Percentiles rank a stretch among this genome's conserved stretches.
Evolutionary conservation across 1,140 invertebrate genomes (phyloP).

Genomic region (Caenorhabditis latens): DNA sequence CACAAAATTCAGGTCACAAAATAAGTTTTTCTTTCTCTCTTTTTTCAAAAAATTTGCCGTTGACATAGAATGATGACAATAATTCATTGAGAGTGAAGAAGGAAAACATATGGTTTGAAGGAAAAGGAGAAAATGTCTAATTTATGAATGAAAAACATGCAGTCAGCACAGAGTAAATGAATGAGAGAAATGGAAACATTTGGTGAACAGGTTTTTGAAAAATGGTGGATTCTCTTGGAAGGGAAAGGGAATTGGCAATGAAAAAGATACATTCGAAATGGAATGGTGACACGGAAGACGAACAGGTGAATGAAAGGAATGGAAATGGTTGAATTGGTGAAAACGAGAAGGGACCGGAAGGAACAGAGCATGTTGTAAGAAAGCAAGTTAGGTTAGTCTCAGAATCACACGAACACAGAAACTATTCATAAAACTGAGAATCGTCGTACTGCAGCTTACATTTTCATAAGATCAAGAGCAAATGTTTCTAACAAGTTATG

Average conservation of each 20-base stretch:
- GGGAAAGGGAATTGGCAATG: not conserved
- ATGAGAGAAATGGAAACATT: constrained; percentile 23
- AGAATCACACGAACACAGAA: too few species aligned
- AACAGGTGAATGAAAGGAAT: constrained; percentile 21
- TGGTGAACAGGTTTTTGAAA: constrained; percentile 49
- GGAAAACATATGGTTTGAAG: constrained; percentile 23
- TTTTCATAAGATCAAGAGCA: too few species aligned
- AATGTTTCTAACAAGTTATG: too few species aligned
- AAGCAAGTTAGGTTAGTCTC: too few species aligned
- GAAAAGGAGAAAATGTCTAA: not conserved
- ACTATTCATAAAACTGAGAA: too few species aligned
- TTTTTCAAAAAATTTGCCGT: not conserved
- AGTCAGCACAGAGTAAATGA: not conserved
- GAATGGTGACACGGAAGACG: not conserved
- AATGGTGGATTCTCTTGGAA: not conserved
- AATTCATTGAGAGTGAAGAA: not conserved
- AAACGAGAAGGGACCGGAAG: not conserved
- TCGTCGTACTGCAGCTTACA: too few species aligned
- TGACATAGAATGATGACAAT: not conserved
- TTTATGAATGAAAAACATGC: constrained; percentile 53
- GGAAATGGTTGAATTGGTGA: not conserved
- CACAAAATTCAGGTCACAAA: too few species aligned
- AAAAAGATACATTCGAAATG: not conserved
- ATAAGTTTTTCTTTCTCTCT: too few species aligned
- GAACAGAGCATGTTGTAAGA: not conserved